A percentile compares a stretch with the other conserved stretches of the same genome.
Evolutionary conservation across 2,113 vertebrate genomes (phyloP).

Genomic region (Cyprinodon variegatus): DNA sequence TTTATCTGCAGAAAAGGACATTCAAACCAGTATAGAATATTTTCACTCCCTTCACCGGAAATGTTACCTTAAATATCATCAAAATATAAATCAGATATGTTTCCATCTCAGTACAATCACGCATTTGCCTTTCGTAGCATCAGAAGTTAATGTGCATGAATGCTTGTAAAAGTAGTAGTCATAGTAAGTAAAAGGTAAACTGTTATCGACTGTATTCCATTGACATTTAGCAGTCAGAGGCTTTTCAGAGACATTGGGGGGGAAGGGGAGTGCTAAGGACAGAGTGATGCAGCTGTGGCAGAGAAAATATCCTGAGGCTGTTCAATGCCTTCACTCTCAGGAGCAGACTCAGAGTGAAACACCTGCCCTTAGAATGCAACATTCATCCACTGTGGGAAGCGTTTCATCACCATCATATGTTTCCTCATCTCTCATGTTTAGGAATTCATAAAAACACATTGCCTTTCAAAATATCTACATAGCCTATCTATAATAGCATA

Average conservation of each 20-base stretch:
- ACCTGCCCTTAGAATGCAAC: conserved; percentile 35
- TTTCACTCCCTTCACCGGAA: background rate
- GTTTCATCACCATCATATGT: conserved; percentile 22
- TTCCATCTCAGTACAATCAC: conserved; percentile 2
- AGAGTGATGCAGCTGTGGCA: conserved; percentile 12
- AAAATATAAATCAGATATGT: background rate
- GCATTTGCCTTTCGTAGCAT: background rate
- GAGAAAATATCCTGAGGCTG: conserved; percentile 49
- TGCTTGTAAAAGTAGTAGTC: conserved; percentile 8
- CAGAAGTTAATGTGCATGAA: conserved; percentile 12
- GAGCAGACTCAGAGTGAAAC: conserved; percentile 44
- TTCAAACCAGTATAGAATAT: background rate
- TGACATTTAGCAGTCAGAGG: conserved; percentile 53
- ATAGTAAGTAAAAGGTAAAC: conserved; percentile 22
- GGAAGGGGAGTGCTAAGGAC: conserved; percentile 12
- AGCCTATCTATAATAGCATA: background rate
- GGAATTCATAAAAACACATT: conserved; percentile 12
- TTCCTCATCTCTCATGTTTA: conserved; percentile 15
- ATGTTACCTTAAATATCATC: conserved; percentile 14
- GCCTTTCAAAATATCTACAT: background rate
- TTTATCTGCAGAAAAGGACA: conserved; percentile 14
- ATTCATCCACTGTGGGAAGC: conserved; percentile 29
- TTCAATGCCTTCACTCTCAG: conserved; percentile 44
- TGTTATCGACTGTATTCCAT: conserved; percentile 12
- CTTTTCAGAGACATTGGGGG: conserved; percentile 22